Evolutionary conservation across 2,888 invertebrate genomes (phyloP).

Genomic region (Bombylius discolor): DNA sequence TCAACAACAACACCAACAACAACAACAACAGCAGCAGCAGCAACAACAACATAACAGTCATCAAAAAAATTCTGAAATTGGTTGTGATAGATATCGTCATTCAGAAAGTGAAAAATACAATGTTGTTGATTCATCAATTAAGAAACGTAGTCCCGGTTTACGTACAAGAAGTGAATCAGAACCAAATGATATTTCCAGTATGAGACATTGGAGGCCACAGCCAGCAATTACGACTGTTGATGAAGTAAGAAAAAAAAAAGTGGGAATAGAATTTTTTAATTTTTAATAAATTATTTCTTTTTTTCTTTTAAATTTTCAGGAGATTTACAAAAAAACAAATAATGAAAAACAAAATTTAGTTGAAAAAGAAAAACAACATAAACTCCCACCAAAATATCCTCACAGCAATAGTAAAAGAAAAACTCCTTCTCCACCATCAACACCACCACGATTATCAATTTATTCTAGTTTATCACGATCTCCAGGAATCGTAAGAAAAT

Average conservation of each 20-base stretch:
- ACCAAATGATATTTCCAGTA: conserved; percentile 4
- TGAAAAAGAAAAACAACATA: neutral
- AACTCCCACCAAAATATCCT: neutral
- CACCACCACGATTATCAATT: neutral
- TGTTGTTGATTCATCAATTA: neutral
- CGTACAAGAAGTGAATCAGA: conserved; percentile 6
- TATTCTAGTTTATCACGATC: neutral
- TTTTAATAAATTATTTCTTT: neutral
- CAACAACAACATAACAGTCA: neutral
- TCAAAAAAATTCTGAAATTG: neutral
- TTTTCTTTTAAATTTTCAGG: neutral
- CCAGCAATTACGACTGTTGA: neutral
- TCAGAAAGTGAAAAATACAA: conserved; percentile 5
- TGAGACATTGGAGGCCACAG: conserved; percentile 1
- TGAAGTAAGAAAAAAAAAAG: neutral
- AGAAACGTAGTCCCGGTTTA: neutral
- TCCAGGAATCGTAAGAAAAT: neutral
- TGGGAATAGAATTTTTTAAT: neutral
- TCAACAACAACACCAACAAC: neutral
- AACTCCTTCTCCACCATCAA: neutral
- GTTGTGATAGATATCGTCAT: neutral
- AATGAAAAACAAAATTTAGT: neutral
- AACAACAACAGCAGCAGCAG: neutral
- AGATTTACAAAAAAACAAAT: neutral
- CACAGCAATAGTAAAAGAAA: neutral